Evolutionary conservation across 2,888 invertebrate genomes (phyloP).

Genomic region (Catonia carolina): DNA sequence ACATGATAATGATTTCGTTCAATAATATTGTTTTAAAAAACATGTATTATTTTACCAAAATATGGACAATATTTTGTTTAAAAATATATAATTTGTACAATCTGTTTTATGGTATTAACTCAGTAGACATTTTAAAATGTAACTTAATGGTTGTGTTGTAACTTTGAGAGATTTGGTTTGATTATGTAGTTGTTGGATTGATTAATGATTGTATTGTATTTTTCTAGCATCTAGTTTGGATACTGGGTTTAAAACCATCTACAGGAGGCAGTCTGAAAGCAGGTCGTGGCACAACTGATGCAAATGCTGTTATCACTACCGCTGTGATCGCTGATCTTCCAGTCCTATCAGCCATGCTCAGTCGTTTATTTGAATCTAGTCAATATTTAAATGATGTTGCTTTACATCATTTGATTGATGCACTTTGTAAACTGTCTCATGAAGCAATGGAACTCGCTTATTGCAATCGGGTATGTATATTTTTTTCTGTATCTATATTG

Average conservation of each 20-base stretch:
- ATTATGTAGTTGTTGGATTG: too few species aligned
- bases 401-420: conserved; percentile 91
- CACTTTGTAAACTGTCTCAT: conserved; percentile 88
- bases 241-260: conserved; percentile 89
- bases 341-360: conserved; percentile 79
- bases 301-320: conserved; percentile 84
- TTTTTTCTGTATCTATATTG: too few species aligned
- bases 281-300: conserved; percentile 67
- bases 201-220: too few species aligned
- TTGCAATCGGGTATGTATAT: conserved; percentile 68
- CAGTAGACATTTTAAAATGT: too few species aligned
- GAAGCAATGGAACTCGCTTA: conserved; percentile 97
- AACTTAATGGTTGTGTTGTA: too few species aligned
- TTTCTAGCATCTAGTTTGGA: conserved; percentile 70
- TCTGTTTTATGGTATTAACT: too few species aligned
- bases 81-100: too few species aligned
- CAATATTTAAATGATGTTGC: conserved; percentile 90
- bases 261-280: conserved; percentile 90
- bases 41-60: too few species aligned
- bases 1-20: too few species aligned
- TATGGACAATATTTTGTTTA: too few species aligned
- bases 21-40: too few species aligned
- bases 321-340: conserved; percentile 96
- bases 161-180: too few species aligned
- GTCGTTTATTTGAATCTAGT: conserved; percentile 89